Conservation (phyloP, 2,888 invertebrate species). For the Diplolepis rosae region DNA sequence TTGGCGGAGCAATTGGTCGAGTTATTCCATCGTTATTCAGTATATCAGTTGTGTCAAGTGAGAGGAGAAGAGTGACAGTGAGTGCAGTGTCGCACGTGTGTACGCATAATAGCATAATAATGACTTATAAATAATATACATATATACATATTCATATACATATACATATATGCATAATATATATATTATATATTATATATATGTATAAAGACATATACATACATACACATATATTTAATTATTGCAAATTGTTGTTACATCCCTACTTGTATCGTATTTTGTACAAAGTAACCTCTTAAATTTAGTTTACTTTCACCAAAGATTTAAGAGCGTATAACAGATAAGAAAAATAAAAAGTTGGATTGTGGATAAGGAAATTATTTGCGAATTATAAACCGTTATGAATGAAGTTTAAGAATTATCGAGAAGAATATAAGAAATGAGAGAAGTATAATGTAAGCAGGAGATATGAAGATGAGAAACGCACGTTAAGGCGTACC, state of each 20-base stretch:
- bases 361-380: constrained; percentile 34
- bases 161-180: constrained; percentile 50
- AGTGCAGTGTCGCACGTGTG: constrained; percentile 48
- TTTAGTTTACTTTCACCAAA: constrained; percentile 64
- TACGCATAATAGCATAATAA: constrained; percentile 52
- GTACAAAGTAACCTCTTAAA: constrained; percentile 70
- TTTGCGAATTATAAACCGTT: constrained; percentile 38
- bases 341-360: constrained; percentile 33
- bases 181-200: constrained; percentile 48
- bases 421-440: not conserved
- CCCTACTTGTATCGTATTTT: constrained; percentile 72
- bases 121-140: constrained; percentile 53
- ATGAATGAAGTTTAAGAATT: constrained; percentile 38
- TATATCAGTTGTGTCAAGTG: constrained; percentile 37
- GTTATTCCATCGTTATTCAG: not conserved
- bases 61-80: constrained; percentile 40
- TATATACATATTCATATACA: constrained; percentile 41
- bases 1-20: not conserved
- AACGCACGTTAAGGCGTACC: not conserved
- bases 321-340: constrained; percentile 52
- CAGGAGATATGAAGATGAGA: not conserved
- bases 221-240: constrained; percentile 69
- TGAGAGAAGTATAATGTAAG: not conserved
- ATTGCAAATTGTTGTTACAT: constrained; percentile 73
- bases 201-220: constrained; percentile 54